These are phyloP conservation scores for Mystacides longicornis DNA, from an alignment of 2,888 invertebrate genomes.

Conservation along the genomic window DNA sequence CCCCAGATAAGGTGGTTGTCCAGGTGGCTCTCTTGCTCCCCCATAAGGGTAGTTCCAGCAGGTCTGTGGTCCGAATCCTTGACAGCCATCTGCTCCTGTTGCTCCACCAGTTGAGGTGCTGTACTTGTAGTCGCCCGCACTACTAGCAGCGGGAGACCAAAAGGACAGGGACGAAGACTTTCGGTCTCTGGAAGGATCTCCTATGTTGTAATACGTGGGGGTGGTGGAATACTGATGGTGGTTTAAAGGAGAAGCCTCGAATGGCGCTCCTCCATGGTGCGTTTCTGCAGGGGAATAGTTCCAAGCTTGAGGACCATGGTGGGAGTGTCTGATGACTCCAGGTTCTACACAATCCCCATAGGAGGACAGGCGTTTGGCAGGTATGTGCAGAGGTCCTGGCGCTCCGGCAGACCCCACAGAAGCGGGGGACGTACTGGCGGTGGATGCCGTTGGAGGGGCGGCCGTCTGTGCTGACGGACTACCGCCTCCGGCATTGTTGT, in stretches of 20 bases:
- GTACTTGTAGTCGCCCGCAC: slow-evolving; percentile 56
- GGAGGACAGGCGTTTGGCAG: slow-evolving; percentile 66
- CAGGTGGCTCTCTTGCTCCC: slow-evolving; percentile 57
- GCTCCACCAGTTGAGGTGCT: slow-evolving; percentile 40
- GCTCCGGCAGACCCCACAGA: slow-evolving; percentile 58
- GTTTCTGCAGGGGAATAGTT: slow-evolving; percentile 61
- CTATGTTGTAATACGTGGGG: slow-evolving; percentile 69
- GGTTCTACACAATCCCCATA: slow-evolving; percentile 52
- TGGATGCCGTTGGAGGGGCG: slow-evolving; percentile 59
- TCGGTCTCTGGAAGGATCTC: slow-evolving; percentile 54
- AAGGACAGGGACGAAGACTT: slow-evolving; percentile 55
- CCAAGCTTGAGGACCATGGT: slow-evolving; percentile 59
- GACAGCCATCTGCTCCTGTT: slow-evolving; percentile 47
- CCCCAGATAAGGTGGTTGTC: slow-evolving; percentile 59
- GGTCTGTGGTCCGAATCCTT: slow-evolving; percentile 60
- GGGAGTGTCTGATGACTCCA: slow-evolving; percentile 71
- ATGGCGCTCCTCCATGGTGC: slow-evolving; percentile 46
- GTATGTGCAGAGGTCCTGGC: slow-evolving; percentile 79
- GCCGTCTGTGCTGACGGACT: slow-evolving; percentile 43
- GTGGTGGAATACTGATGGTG: slow-evolving; percentile 63
- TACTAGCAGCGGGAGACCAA: slow-evolving; percentile 53
- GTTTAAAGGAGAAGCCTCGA: slow-evolving; percentile 55
- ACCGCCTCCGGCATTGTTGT: slow-evolving; percentile 27
- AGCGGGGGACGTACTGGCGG: slow-evolving; percentile 51
- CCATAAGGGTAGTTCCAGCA: slow-evolving; percentile 69